phyloP scores from a whole-genome alignment of 2,797 vertebrate genomes.

The Phrynocephalus forsythii region DNA sequence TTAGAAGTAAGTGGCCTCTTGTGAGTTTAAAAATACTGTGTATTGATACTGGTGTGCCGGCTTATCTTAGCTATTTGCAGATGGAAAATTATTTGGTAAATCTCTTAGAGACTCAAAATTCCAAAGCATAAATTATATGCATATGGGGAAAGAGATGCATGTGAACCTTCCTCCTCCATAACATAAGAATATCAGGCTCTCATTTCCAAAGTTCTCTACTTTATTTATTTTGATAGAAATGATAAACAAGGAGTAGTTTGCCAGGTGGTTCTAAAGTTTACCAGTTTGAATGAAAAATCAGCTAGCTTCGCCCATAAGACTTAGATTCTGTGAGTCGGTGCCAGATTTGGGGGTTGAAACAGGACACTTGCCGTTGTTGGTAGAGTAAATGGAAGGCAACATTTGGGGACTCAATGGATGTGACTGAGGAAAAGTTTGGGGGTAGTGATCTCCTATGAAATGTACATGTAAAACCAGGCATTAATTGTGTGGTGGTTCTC shows the following conservation, averaged over 20 bases:
- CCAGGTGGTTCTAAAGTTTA: neutral
- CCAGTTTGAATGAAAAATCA: too few species aligned
- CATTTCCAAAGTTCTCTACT: slow-evolving; percentile 3
- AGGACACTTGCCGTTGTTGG: too few species aligned
- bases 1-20: neutral
- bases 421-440: too few species aligned
- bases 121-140: slow-evolving; percentile 19
- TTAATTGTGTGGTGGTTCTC: too few species aligned
- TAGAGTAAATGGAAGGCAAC: too few species aligned
- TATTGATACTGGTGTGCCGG: neutral
- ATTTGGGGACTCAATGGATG: neutral
- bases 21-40: neutral
- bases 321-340: neutral
- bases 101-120: slow-evolving; percentile 15
- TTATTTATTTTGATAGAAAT: slow-evolving; percentile 12
- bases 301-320: neutral
- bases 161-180: slow-evolving; percentile 31
- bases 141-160: slow-evolving; percentile 1
- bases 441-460: too few species aligned
- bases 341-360: too few species aligned
- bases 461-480: too few species aligned
- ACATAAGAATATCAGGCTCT: slow-evolving; percentile 15
- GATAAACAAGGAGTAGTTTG: slow-evolving; percentile 6
- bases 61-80: slow-evolving; percentile 22
- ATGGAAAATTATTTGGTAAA: slow-evolving; percentile 34